Base-by-base conservation (phyloP, 2,888 invertebrate species). In the Eustalomyia histrio region DNA sequence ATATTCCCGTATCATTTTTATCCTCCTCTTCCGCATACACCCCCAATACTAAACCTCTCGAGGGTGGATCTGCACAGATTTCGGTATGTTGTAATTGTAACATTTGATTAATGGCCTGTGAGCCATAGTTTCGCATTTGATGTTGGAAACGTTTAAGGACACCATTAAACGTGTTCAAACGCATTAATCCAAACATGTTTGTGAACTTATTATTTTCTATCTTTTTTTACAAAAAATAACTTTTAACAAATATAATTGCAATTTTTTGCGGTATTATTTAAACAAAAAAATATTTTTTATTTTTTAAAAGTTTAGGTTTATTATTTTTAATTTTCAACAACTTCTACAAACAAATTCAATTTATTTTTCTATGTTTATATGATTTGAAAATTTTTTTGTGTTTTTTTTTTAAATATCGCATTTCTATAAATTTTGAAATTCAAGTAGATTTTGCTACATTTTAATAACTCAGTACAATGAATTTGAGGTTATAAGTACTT, bases 1-100 rank as follows among this genome's bases (percentile, higher is more conserved):
- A 90, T 79, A 92, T 92, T 1, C 93, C 93, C 0, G 88, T 89
- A 67, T 93, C 92, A 63, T 90, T 90, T 33, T 86, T 88, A 35
- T 92, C 90, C 63, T 93, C 91, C 68, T 93, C 93, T 85, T 94
- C 93, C 53, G 91, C 92, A 87, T 94, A 94, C 24, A 94, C 91
- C 14, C 94, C 94, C 16, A 94, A 86, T 17, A 94, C 92, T 4
- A 94, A 91, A 0, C 93, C 94, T 83, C 88, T 85, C 0, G 87
- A 88, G 0, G 87, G 87, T 33, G 87, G 87, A 74, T 89, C 89
- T 0, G 87, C 87, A 73, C 90, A 90, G n/a, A 88, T 86, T 68
- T 90, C 90, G 60, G 88, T 88, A 61, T 88, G 86, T 29, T 87
- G 87, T 16, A 89, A 80, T 78, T 87, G 86, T 60, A 89, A 60